Evolutionary conservation across 1,140 invertebrate genomes (phyloP).

Genomic region (Drosophila rhopaloa): DNA sequence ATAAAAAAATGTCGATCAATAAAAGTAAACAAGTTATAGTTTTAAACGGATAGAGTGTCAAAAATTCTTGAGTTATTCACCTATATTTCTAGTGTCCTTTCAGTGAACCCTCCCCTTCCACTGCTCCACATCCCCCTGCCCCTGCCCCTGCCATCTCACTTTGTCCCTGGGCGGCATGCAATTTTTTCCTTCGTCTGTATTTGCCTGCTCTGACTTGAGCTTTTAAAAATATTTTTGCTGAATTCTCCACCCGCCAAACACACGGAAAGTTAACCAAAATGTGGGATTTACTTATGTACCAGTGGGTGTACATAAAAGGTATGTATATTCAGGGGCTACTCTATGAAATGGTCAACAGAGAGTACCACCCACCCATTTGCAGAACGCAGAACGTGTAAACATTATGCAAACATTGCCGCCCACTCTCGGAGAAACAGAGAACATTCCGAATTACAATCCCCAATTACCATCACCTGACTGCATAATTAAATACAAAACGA

Average conservation of each 20-base stretch:
- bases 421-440: conserved; percentile 10
- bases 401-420: conserved; percentile 42
- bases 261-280: conserved; percentile 35
- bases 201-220: conserved; percentile 52
- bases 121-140: background rate
- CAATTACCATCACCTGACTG: conserved; percentile 77
- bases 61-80: background rate
- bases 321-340: conserved; percentile 2
- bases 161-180: conserved; percentile 41
- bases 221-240: conserved; percentile 70
- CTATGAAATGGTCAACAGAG: conserved; percentile 38
- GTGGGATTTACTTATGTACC: conserved; percentile 34
- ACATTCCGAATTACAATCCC: conserved; percentile 61
- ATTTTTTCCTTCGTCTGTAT: conserved; percentile 47
- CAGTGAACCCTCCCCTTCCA: background rate
- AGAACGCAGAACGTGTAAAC: conserved; percentile 28
- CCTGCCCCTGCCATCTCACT: conserved; percentile 27
- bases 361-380: background rate
- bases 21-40: background rate
- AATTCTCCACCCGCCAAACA: conserved; percentile 45
- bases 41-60: background rate
- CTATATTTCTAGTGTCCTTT: conserved; percentile 27
- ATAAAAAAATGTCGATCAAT: no score
- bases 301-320: conserved; percentile 7
- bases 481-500: conserved; percentile 80